Conservation (phyloP, 2,888 invertebrate species). For the Lasioglossum oenotherae region DNA sequence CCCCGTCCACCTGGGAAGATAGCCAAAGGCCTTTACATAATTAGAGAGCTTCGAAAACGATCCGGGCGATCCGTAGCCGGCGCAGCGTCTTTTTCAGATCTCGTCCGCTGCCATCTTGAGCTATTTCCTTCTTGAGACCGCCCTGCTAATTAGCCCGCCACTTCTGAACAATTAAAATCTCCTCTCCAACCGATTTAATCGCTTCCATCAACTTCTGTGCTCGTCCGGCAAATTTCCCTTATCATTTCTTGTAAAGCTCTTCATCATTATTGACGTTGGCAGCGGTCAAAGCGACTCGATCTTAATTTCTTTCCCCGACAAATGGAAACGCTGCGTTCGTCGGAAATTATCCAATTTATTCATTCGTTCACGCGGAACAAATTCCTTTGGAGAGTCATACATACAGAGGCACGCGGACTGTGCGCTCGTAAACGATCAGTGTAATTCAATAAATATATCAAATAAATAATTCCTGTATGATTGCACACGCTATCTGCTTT, state of each 20-base stretch:
- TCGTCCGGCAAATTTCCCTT: not conserved
- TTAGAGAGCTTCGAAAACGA: constrained; percentile 35
- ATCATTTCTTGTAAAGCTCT: not conserved
- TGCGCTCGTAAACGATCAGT: too few species aligned
- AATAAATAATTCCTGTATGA: not conserved
- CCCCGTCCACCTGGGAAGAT: not conserved
- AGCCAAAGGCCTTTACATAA: constrained; percentile 47
- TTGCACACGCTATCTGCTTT: not conserved
- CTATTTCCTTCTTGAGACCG: not conserved
- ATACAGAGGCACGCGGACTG: too few species aligned
- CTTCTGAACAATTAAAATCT: not conserved
- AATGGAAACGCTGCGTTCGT: not conserved
- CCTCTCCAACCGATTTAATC: not conserved
- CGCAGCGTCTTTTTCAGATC: constrained; percentile 13
- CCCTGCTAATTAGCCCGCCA: not conserved
- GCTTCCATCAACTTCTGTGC: not conserved
- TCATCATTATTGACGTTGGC: not conserved
- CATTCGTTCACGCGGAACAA: not conserved
- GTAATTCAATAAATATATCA: not conserved
- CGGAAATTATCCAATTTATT: not conserved
- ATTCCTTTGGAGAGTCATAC: not conserved
- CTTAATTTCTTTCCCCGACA: not conserved
- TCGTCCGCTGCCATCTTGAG: not conserved
- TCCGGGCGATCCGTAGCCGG: constrained; percentile 6
- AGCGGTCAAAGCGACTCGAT: not conserved